Base-by-base conservation (phyloP, 2,113 vertebrate genomes). In the Scartelaos histophorus region DNA sequence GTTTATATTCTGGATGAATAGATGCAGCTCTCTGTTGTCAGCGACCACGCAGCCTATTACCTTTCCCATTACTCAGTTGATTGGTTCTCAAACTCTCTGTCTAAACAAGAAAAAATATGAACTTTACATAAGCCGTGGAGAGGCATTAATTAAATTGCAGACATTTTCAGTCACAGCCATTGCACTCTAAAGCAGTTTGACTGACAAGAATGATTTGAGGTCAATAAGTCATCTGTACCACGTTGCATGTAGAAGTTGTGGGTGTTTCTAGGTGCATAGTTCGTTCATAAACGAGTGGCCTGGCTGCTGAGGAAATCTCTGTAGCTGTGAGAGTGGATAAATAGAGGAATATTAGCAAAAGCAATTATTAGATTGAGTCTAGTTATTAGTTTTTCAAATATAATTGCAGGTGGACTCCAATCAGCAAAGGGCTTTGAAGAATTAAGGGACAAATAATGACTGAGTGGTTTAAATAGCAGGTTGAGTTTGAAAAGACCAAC, bases 1-100 rank as follows among this genome's bases (percentile, higher is more conserved):
- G 69, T 88, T 87, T 83, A 76, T 81, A 89, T 88, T 87, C 85
- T 82, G 75, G 58, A 70, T 75, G 78, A 84, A 70, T 75, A 76
- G 85, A 76, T 85, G 78, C 71, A 45, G 38, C 67, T 72, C 68
- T 79, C 74, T 85, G 76, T 88, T 85, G 85, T 89, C 82, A 85
- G 60, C 45, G 46, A 79, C 77, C 79, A 82, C 75, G 56, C 81
- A 87, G 76, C 76, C 74, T 81, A 88, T 89, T 90, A 91, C 82
- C 85, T 82, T 85, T 88, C 87, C 90, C 84, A 92, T 92, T 92
- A 89, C 81, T 89, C 88, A 90, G 77, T 72, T 88, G 89, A 92
- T 90, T 92, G 89, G 89, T 85, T 88, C 81, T 89, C 84, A 89
- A 87, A 87, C 83, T 83, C 86, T 79, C 82, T 87, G 80, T 90